phyloP scores from a whole-genome alignment of 1,140 invertebrate species.

The Pogonognathellus flavescens region DNA sequence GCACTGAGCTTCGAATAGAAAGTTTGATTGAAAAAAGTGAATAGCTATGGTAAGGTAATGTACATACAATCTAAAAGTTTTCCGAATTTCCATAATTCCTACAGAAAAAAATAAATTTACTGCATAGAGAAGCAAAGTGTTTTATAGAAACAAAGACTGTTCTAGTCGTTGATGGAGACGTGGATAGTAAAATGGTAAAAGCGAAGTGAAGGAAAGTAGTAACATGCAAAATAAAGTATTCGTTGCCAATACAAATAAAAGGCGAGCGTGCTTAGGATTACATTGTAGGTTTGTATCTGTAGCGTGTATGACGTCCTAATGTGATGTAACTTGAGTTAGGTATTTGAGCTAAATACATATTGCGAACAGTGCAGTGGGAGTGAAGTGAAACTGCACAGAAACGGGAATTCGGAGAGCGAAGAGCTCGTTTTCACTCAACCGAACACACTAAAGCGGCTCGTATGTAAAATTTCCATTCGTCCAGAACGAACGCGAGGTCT shows the following conservation, averaged over 20 bases:
- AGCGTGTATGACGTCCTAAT: neutral
- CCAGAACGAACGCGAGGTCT: neutral
- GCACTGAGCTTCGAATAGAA: too few relatives aligned
- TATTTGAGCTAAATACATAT: neutral
- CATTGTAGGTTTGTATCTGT: neutral
- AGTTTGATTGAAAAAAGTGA: too few relatives aligned
- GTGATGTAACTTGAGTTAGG: neutral
- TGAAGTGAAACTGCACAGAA: neutral
- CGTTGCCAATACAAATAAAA: neutral
- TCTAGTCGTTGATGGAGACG: neutral
- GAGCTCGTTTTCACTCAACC: constrained; percentile 10
- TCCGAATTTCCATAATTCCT: too few relatives aligned
- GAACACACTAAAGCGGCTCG: neutral
- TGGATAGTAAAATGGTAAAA: neutral
- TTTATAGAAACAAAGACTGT: too few relatives aligned
- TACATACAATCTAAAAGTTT: too few relatives aligned
- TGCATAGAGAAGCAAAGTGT: too few relatives aligned
- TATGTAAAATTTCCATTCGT: constrained; percentile 13
- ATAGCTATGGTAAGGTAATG: too few relatives aligned
- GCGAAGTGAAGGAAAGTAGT: neutral
- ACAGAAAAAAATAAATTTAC: too few relatives aligned
- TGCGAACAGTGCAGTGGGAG: neutral
- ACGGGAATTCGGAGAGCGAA: constrained; percentile 1
- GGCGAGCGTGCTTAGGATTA: neutral
- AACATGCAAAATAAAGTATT: constrained; percentile 32